Conservation (phyloP, 1,140 invertebrate genomes). For the Lepidotrigona ventralis region DNA sequence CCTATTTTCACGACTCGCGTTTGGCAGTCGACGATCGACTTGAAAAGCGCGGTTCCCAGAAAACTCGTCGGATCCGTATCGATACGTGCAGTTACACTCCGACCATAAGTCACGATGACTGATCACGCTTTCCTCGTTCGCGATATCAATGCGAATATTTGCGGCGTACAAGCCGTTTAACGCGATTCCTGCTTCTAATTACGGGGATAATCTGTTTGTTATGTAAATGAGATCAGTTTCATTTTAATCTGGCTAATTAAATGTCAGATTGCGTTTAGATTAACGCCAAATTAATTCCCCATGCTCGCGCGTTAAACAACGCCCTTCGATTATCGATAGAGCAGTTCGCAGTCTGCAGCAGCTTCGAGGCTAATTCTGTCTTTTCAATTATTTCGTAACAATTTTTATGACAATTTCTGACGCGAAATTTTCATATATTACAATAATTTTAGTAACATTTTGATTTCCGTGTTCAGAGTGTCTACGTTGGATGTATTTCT, state of each 20-base stretch:
- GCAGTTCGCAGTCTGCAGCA: not conserved
- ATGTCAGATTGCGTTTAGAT: not conserved
- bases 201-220: not conserved
- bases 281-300: not conserved
- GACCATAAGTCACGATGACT: not conserved
- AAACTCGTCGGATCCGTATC: not conserved
- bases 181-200: not conserved
- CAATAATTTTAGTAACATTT: not conserved
- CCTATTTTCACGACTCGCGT: not conserved
- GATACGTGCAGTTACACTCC: not conserved
- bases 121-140: not conserved
- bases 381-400: not conserved
- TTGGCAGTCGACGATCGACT: not conserved
- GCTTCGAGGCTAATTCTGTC: not conserved
- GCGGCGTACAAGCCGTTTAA: not conserved
- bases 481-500: constrained; percentile 9
- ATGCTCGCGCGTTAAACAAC: not conserved
- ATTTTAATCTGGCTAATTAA: not conserved
- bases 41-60: not conserved
- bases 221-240: not conserved
- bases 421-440: too few relatives aligned
- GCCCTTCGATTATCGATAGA: not conserved
- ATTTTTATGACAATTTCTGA: not conserved
- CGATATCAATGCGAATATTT: not conserved
- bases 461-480: not conserved